These are phyloP conservation scores for Drosophila yooni DNA, from an alignment of 2,888 invertebrate species.

Conservation along the genomic window DNA sequence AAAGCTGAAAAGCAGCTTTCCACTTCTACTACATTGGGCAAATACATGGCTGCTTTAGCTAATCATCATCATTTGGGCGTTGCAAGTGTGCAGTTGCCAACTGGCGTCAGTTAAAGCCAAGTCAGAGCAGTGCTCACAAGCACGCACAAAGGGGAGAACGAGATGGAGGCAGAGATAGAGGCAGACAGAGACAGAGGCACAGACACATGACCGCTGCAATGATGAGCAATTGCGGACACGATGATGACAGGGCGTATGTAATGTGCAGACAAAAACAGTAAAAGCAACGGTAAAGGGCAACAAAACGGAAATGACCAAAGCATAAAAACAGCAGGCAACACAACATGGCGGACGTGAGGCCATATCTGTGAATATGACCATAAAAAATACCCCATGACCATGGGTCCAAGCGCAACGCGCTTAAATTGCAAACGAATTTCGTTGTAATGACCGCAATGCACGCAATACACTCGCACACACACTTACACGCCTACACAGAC, in stretches of 20 bases:
- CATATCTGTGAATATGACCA: slow-evolving; percentile 51
- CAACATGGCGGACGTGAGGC: slow-evolving; percentile 35
- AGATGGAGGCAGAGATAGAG: background rate
- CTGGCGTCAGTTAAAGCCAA: slow-evolving; percentile 22
- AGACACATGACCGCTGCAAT: slow-evolving; percentile 38
- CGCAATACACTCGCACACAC: slow-evolving; percentile 29
- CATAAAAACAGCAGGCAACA: slow-evolving; percentile 61
- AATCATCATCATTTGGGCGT: slow-evolving; percentile 14
- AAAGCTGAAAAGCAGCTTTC: slow-evolving; percentile 45
- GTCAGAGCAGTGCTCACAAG: background rate
- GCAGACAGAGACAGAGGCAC: background rate
- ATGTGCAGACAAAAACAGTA: slow-evolving; percentile 52
- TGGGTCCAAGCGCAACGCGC: slow-evolving; percentile 25
- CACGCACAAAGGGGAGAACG: background rate
- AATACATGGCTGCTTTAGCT: slow-evolving; percentile 22
- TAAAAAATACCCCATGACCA: slow-evolving; percentile 56
- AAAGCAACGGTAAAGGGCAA: slow-evolving; percentile 21
- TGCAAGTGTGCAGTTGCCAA: slow-evolving; percentile 15
- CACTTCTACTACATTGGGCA: slow-evolving; percentile 12
- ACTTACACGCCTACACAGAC: background rate
- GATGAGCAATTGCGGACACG: slow-evolving; percentile 67
- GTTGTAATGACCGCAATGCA: slow-evolving; percentile 75
- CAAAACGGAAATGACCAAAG: slow-evolving; percentile 77
- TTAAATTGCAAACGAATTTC: slow-evolving; percentile 75
- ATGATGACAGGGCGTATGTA: slow-evolving; percentile 64